These are phyloP conservation scores for Stramonita haemastoma DNA, from an alignment of 2,888 invertebrate genomes.

Conservation along the genomic window DNA sequence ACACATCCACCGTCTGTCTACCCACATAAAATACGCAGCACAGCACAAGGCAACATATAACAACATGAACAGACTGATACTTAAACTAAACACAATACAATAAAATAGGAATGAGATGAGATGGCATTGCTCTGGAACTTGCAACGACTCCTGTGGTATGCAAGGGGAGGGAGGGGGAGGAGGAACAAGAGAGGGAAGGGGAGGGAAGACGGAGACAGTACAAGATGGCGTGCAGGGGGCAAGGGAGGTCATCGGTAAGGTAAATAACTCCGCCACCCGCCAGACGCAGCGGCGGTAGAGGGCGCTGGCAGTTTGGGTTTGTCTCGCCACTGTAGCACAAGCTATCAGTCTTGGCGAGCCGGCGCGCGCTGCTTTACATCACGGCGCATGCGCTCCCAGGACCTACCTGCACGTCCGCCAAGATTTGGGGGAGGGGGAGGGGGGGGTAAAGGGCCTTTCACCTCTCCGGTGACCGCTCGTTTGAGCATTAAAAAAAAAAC, in stretches of 20 bases:
- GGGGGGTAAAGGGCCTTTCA: background rate
- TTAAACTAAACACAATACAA: too few relatives aligned
- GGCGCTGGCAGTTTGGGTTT: conserved; percentile 44
- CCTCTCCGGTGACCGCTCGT: background rate
- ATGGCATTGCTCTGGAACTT: too few relatives aligned
- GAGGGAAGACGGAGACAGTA: background rate
- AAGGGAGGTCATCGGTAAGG: conserved; percentile 42
- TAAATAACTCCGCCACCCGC: conserved; percentile 43
- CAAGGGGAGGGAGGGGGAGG: background rate
- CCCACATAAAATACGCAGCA: background rate
- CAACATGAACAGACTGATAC: background rate
- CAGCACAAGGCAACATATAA: background rate
- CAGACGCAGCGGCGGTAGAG: conserved; percentile 41
- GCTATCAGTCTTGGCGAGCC: conserved; percentile 45
- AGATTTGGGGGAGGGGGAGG: background rate
- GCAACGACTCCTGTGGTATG: background rate
- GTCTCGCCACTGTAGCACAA: conserved; percentile 44
- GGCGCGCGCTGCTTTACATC: conserved; percentile 43
- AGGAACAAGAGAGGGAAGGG: background rate
- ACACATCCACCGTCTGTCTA: too few relatives aligned
- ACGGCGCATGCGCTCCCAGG: conserved; percentile 15
- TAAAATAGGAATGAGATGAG: too few relatives aligned
- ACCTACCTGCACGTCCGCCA: background rate
- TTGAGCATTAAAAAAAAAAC: background rate
- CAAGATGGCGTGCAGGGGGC: conserved; percentile 11